A percentile compares a stretch with the other conserved stretches of the same genome.
Evolutionary conservation across 2,888 invertebrate genomes (phyloP).

Genomic region (Lasioglossum villosulum): DNA sequence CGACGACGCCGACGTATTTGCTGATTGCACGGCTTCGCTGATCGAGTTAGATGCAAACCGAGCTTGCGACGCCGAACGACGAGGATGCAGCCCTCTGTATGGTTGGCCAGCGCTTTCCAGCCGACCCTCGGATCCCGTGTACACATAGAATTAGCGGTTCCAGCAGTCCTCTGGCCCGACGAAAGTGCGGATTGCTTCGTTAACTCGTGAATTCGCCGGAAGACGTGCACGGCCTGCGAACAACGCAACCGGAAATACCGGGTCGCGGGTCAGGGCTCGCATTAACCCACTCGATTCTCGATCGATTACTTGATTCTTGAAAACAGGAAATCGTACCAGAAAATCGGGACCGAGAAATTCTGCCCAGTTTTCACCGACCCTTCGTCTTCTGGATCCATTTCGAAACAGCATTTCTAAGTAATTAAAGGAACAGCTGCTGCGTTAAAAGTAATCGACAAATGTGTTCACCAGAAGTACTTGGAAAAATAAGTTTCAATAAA

Average conservation of each 20-base stretch:
- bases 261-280: background rate
- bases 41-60: conserved; percentile 67
- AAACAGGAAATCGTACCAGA: too few species aligned
- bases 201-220: conserved; percentile 62
- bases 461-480: too few species aligned
- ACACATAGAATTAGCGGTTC: conserved; percentile 68
- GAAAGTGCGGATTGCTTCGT: conserved; percentile 70
- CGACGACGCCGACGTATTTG: conserved; percentile 54
- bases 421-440: too few species aligned
- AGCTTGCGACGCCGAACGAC: conserved; percentile 48
- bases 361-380: background rate
- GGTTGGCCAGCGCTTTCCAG: conserved; percentile 40
- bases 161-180: conserved; percentile 48
- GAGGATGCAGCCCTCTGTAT: background rate
- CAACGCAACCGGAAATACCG: background rate
- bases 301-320: background rate
- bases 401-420: too few species aligned
- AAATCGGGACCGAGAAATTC: too few species aligned
- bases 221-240: conserved; percentile 69
- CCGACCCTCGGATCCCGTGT: conserved; percentile 44
- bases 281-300: background rate
- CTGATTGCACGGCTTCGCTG: conserved; percentile 64
- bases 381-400: too few species aligned
- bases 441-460: too few species aligned
- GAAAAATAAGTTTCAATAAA: too few species aligned